phyloP scores from a whole-genome alignment of 2,888 invertebrate genomes.

The Plebejus argus region DNA sequence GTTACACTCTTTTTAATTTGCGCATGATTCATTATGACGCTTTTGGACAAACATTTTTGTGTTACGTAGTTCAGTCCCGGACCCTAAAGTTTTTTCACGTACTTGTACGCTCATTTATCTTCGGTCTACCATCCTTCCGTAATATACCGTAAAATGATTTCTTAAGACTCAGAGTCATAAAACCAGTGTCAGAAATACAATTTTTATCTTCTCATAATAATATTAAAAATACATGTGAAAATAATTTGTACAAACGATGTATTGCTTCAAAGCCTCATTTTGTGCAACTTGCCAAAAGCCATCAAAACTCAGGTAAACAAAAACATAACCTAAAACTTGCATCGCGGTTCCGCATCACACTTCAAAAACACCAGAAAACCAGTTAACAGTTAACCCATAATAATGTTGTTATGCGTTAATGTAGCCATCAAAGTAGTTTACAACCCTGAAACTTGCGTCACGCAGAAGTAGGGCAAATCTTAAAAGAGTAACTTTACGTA shows the following conservation, averaged over 20 bases:
- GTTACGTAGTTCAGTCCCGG: too few relatives aligned
- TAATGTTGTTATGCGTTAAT: constrained; percentile 14
- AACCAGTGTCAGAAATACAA: too few relatives aligned
- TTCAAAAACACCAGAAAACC: constrained; percentile 27
- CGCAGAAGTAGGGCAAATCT: constrained; percentile 35
- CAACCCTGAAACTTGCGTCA: constrained; percentile 32
- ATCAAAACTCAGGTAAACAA: not conserved
- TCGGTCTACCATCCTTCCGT: too few relatives aligned
- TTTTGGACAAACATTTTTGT: not conserved
- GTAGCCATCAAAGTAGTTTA: constrained; percentile 32
- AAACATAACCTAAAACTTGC: not conserved
- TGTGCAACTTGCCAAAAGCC: not conserved
- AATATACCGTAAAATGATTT: too few relatives aligned
- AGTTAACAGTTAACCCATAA: not conserved
- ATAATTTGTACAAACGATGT: too few relatives aligned
- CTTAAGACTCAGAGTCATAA: too few relatives aligned
- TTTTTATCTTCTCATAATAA: too few relatives aligned
- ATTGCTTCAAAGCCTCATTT: too few relatives aligned
- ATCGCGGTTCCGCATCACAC: constrained; percentile 16
- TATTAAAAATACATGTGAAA: too few relatives aligned
- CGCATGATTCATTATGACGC: constrained; percentile 53
- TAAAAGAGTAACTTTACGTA: constrained; percentile 36
- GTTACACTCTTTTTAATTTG: constrained; percentile 67
- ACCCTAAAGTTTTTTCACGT: too few relatives aligned
- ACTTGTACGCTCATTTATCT: too few relatives aligned